Evolutionary conservation across 2,113 vertebrate genomes (phyloP).

Genomic region (Chitala chitala): DNA sequence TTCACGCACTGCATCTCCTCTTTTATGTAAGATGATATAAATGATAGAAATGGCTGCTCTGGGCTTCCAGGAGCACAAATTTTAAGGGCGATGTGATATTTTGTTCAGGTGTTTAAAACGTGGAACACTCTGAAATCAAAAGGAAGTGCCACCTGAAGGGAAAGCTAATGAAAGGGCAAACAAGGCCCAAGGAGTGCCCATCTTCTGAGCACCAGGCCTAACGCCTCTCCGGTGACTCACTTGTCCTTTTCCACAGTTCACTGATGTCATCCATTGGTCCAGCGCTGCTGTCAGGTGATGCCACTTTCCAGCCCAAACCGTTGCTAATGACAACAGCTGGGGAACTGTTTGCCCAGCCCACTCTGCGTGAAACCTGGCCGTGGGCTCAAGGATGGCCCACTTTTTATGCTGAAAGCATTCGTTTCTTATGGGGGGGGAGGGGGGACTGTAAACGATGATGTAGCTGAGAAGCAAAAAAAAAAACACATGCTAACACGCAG

Average conservation of each 20-base stretch:
- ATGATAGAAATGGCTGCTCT: not conserved
- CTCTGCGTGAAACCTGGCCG: not conserved
- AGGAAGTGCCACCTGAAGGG: too few species aligned
- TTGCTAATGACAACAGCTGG: not conserved
- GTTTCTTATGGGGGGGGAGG: not conserved
- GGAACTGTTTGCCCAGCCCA: not conserved
- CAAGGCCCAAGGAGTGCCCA: not conserved
- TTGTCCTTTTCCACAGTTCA: not conserved
- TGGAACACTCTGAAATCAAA: too few species aligned
- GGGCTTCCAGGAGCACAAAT: not conserved
- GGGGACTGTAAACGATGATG: not conserved
- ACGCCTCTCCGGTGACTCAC: not conserved
- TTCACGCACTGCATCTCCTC: not conserved
- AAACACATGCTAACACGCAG: too few species aligned
- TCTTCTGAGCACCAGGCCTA: not conserved
- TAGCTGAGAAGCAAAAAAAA: not conserved
- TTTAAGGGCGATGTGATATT: too few species aligned
- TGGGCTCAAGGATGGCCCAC: not conserved
- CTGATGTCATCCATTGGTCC: constrained; percentile 2
- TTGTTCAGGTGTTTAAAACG: too few species aligned
- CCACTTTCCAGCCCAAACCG: not conserved
- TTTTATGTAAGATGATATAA: not conserved
- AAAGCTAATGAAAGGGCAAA: too few species aligned
- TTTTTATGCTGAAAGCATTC: too few species aligned
- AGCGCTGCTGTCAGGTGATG: too few species aligned